phyloP scores from a whole-genome alignment of 2,797 vertebrate species.

The Phrynocephalus forsythii region DNA sequence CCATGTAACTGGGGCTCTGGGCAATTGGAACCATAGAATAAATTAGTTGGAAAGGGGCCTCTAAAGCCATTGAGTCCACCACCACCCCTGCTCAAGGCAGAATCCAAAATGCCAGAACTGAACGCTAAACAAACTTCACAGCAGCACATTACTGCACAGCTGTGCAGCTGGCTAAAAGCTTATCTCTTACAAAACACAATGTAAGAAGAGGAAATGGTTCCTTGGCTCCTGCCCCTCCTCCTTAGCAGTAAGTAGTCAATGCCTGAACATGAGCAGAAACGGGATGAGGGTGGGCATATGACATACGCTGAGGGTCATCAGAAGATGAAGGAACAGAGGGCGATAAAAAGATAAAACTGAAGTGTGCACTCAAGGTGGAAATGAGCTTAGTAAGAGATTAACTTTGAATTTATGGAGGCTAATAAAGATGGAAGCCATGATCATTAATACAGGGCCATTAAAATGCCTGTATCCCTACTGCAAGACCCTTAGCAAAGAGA shows the following conservation, averaged over 20 bases:
- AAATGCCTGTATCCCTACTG: conserved; percentile 27
- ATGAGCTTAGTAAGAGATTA: conserved; percentile 43
- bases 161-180: not conserved
- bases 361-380: conserved; percentile 47
- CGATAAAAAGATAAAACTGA: conserved; percentile 49
- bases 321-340: conserved; percentile 18
- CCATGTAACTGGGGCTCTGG: too few relatives aligned
- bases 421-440: conserved; percentile 48
- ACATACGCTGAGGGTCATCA: conserved; percentile 16
- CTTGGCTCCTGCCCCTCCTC: not conserved
- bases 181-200: not conserved
- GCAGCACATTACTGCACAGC: not conserved
- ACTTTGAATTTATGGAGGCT: conserved; percentile 44
- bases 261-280: not conserved
- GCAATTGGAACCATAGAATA: too few relatives aligned
- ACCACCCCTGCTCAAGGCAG: not conserved
- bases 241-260: conserved; percentile 24
- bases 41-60: too few relatives aligned
- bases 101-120: not conserved
- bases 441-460: conserved; percentile 48
- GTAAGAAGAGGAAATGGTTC: not conserved
- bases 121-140: not conserved
- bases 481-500: conserved; percentile 23
- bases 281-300: not conserved
- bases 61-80: too few relatives aligned